Base-by-base conservation (phyloP, 2,797 vertebrate species). In the Oophaga sylvatica region DNA sequence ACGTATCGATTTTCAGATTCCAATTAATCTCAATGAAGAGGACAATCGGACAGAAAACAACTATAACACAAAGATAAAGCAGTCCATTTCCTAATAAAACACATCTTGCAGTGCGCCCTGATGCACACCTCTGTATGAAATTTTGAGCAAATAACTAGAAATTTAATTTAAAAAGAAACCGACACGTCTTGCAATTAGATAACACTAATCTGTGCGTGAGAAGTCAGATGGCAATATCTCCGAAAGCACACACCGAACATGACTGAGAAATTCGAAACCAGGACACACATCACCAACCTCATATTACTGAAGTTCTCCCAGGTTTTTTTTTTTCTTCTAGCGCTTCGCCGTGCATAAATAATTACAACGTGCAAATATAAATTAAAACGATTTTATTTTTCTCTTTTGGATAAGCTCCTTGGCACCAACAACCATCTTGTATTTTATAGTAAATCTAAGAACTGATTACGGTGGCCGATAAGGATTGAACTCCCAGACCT, bases 311-410 rank as follows among this genome's bases (percentile, higher is more conserved):
- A 48, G 13, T 65, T 80, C 48, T 80, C 59, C 26, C 35, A 26
- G 48, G 76, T 45, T 15, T 31, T 65, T 60, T 65, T 60, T 73
- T 83, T 67, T 62, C 65, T 53, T 84, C 35, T 63, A 62, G 13
- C 65, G 82, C 81, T 80, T 80, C 76, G 75, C 15, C 76, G 80
- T 41, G 67, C 65, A 84, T 77, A 84, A 84, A 88, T 84, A 88
- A 84, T 88, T 88, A 84, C 81, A 87, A 31, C 57, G 84, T 65
- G 87, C 57, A 84, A 75, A 88, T 53, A 80, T 84, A 80, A 84
- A 84, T 84, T 84, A 80, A 35, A 16, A 62, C 2, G 4, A 2
- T 60, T 53, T 84, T 62, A 80, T 88, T 84, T 73, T 65, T 48
- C 62, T 88, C 73, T 80, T 12, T 20, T 35, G 60, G 80, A 26